A percentile compares a stretch with the other conserved stretches of the same genome.
Evolutionary conservation across 2,113 vertebrate species (phyloP).

Genomic region (Channa maculata): DNA sequence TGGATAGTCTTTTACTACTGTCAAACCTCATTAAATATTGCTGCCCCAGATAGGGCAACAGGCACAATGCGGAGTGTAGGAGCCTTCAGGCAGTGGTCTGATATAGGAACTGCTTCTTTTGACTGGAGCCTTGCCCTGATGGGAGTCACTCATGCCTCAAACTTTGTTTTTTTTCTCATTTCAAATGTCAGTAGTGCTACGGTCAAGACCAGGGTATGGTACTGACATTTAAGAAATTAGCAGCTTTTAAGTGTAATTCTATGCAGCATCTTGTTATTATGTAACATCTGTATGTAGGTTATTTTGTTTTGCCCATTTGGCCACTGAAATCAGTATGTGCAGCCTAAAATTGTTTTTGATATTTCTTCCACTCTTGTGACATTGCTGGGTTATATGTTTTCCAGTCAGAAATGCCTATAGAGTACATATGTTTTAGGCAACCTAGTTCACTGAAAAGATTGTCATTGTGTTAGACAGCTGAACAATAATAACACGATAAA

Average conservation of each 20-base stretch:
- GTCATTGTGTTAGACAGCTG: constrained; percentile 28
- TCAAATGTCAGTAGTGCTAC: background rate
- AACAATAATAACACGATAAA: constrained; percentile 31
- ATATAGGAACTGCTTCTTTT: constrained; percentile 50
- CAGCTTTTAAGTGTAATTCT: background rate
- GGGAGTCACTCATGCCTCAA: background rate
- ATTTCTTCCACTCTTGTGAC: background rate
- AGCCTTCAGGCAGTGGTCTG: constrained; percentile 64
- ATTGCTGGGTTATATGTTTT: background rate
- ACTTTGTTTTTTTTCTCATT: constrained; percentile 22
- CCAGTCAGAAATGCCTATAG: too few relatives aligned
- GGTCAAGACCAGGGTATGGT: too few relatives aligned
- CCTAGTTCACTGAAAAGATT: constrained; percentile 4
- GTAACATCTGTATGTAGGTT: background rate
- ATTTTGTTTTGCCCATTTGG: background rate
- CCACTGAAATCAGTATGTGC: background rate
- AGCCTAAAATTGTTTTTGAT: too few relatives aligned
- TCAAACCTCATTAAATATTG: constrained; percentile 77
- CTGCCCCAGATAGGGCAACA: constrained; percentile 70
- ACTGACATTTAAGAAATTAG: background rate
- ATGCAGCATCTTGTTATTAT: background rate
- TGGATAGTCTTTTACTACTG: constrained; percentile 77
- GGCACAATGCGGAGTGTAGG: constrained; percentile 47
- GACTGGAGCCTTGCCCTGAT: constrained; percentile 40
- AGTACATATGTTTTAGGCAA: background rate